Percentiles rank a stretch among this genome's conserved stretches.
Conservation (phyloP, 92 coral and sea anemone genomes). For the Palythoa grandis region DNA sequence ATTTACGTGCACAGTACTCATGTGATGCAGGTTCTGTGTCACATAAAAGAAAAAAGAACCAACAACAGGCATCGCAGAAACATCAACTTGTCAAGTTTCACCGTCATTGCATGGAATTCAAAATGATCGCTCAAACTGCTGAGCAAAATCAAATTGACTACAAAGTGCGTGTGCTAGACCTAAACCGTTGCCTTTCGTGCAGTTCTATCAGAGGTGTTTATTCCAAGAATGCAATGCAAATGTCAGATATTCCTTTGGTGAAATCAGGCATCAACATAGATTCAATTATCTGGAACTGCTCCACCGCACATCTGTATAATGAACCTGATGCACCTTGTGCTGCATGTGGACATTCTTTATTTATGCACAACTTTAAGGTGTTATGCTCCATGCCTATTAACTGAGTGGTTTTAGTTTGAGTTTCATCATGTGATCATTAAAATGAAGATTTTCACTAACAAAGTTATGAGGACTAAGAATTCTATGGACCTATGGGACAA, state of each 20-base stretch:
- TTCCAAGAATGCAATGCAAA: neutral
- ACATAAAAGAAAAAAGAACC: neutral
- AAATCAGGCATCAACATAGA: neutral
- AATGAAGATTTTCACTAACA: too few species aligned
- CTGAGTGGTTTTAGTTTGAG: too few species aligned
- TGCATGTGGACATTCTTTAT: neutral
- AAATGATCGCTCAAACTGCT: slow-evolving; percentile 11
- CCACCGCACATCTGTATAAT: neutral
- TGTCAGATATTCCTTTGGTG: neutral
- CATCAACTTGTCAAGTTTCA: neutral
- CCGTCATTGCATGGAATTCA: neutral
- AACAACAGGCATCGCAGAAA: neutral
- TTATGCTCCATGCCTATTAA: neutral
- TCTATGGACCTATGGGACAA: too few species aligned
- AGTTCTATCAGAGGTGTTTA: neutral
- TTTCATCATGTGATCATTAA: too few species aligned
- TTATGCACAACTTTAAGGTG: slow-evolving; percentile 7
- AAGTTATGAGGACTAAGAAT: too few species aligned
- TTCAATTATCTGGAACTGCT: slow-evolving; percentile 8
- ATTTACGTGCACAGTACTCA: neutral
- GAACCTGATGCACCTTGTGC: neutral
- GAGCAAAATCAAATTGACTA: neutral
- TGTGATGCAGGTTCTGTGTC: neutral
- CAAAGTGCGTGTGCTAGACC: neutral
- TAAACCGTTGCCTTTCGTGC: slow-evolving; percentile 1